Evolutionary conservation across 1,140 invertebrate genomes (phyloP).

Genomic region (Babylonia areolata): DNA sequence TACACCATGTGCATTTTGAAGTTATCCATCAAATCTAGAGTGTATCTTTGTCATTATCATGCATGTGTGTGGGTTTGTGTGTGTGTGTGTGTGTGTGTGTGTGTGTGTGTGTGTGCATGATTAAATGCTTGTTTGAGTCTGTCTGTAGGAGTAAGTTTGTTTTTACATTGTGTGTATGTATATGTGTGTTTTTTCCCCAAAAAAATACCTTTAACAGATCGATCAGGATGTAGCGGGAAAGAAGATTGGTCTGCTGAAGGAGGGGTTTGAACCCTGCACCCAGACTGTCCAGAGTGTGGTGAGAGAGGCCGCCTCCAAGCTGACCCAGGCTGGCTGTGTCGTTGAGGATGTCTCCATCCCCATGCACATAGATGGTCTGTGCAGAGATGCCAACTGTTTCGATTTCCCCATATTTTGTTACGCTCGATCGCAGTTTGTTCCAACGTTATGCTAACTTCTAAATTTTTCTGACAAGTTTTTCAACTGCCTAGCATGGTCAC

Average conservation of each 20-base stretch:
- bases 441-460: no score
- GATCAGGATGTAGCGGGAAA: conserved; percentile 47
- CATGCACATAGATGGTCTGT: not conserved
- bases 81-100: conserved; percentile 15
- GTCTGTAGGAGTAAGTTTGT: no score
- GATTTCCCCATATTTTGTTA: no score
- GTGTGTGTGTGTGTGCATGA: not conserved
- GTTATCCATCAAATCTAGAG: no score
- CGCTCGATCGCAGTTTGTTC: no score
- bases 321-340: not conserved
- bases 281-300: conserved; percentile 22
- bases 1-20: no score
- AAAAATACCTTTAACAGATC: conserved; percentile 42
- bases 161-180: not conserved
- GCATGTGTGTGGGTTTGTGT: not conserved
- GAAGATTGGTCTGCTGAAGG: conserved; percentile 58
- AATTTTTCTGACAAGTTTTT: no score
- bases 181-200: not conserved
- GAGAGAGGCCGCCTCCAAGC: not conserved
- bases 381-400: no score
- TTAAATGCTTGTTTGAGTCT: not conserved
- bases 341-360: not conserved
- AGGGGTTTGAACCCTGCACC: conserved; percentile 60
- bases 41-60: no score
- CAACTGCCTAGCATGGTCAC: no score